These are phyloP conservation scores for Heliothis virescens DNA, from an alignment of 1,140 invertebrate genomes.

Conservation along the genomic window DNA sequence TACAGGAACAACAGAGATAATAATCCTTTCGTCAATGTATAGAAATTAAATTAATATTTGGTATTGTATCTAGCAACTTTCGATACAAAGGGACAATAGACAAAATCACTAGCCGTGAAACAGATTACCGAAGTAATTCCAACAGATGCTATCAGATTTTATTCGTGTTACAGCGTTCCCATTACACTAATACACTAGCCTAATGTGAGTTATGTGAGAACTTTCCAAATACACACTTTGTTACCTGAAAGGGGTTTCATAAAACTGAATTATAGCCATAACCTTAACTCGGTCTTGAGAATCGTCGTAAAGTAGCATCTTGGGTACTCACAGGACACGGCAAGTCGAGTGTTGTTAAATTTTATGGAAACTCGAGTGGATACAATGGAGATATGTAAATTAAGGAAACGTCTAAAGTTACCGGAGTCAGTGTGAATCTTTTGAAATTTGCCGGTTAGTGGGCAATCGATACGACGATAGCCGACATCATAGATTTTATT, in stretches of 20 bases:
- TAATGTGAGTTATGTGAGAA: conserved; percentile 75
- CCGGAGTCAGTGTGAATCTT: conserved; percentile 57
- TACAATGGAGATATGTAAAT: conserved; percentile 81
- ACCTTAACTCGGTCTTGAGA: conserved; percentile 80
- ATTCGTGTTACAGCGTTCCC: conserved; percentile 32
- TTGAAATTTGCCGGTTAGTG: conserved; percentile 62
- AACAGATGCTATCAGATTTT: conserved; percentile 37
- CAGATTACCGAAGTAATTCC: conserved; percentile 14
- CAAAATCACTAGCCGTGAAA: conserved; percentile 28
- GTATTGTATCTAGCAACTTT: conserved; percentile 15
- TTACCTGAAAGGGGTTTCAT: conserved; percentile 83
- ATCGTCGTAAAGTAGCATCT: conserved; percentile 81
- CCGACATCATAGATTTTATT: conserved; percentile 55
- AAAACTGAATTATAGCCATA: conserved; percentile 84
- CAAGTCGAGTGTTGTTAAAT: conserved; percentile 77
- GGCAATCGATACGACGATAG: conserved; percentile 55
- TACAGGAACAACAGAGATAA: neutral
- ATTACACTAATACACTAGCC: conserved; percentile 48
- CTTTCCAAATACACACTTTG: conserved; percentile 78
- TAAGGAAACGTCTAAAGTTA: conserved; percentile 59
- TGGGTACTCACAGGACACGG: conserved; percentile 74
- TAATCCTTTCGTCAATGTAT: conserved; percentile 2
- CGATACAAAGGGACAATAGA: conserved; percentile 19
- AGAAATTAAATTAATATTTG: conserved; percentile 32
- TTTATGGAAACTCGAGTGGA: conserved; percentile 76